A percentile compares a stretch with the other conserved stretches of the same genome.
Evolutionary conservation across 2,113 vertebrate species (phyloP).

Genomic region (Lathamus discolor): DNA sequence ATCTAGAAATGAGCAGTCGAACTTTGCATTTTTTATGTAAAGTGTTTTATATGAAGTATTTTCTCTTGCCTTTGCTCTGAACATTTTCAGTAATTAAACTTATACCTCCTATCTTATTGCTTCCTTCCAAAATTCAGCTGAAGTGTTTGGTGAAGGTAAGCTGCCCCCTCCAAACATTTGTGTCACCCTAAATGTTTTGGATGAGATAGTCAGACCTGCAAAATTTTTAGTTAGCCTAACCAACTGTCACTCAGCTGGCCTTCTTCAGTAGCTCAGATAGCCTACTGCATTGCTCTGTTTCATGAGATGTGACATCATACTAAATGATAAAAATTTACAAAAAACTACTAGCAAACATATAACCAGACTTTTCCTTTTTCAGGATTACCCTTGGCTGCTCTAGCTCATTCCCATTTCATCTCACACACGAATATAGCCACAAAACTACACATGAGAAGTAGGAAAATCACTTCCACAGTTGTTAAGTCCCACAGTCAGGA

Average conservation of each 20-base stretch:
- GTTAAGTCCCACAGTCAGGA: background rate
- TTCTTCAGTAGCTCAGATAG: background rate
- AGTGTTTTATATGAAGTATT: background rate
- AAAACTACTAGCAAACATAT: background rate
- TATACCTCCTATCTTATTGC: background rate
- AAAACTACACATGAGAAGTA: background rate
- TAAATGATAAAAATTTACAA: background rate
- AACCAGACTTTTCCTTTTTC: fast-evolving
- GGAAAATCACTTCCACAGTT: background rate
- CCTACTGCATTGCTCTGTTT: background rate
- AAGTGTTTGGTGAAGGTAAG: background rate
- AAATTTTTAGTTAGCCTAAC: background rate
- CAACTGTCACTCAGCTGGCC: background rate
- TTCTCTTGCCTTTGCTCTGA: background rate
- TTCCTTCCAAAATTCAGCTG: background rate
- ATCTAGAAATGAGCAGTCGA: background rate
- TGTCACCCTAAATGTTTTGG: background rate
- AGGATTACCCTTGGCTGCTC: background rate
- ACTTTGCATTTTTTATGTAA: background rate
- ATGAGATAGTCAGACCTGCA: background rate
- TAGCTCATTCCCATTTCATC: background rate
- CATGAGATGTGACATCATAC: fast-evolving
- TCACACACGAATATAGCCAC: background rate
- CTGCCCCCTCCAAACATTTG: background rate
- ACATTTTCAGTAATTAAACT: background rate